Conservation (phyloP, 1,140 invertebrate genomes). For the Drosophila navojoa region DNA sequence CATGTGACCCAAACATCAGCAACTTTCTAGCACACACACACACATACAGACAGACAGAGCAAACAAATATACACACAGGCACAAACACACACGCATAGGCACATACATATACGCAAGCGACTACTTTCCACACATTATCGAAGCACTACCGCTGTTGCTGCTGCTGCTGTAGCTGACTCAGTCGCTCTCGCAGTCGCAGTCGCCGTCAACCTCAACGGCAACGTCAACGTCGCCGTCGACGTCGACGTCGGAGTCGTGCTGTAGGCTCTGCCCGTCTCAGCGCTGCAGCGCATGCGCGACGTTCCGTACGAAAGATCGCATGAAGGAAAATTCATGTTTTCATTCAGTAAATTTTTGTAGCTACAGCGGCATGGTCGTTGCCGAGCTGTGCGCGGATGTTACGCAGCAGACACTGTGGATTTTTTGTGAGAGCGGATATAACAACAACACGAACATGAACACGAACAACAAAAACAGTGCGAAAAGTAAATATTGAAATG, state of each 20-base stretch:
- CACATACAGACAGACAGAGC: slow-evolving; percentile 9
- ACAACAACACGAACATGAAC: slow-evolving; percentile 12
- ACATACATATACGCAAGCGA: slow-evolving; percentile 26
- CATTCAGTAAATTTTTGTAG: slow-evolving; percentile 72
- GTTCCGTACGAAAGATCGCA: slow-evolving; percentile 67
- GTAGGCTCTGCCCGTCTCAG: not conserved
- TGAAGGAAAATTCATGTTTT: slow-evolving; percentile 77
- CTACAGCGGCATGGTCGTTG: slow-evolving; percentile 44
- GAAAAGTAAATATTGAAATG: slow-evolving; percentile 54
- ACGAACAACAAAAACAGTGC: slow-evolving; percentile 42
- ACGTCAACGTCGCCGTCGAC: too few relatives aligned
- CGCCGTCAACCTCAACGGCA: not conserved
- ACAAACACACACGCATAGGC: slow-evolving; percentile 28
- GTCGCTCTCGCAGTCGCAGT: not conserved
- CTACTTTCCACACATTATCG: slow-evolving; percentile 63
- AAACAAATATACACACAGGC: slow-evolving; percentile 20
- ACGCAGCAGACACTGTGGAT: slow-evolving; percentile 9
- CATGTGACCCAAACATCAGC: slow-evolving; percentile 58
- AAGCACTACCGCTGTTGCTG: slow-evolving; percentile 26
- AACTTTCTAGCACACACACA: slow-evolving; percentile 77
- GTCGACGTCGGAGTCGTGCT: not conserved
- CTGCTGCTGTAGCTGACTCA: slow-evolving; percentile 8
- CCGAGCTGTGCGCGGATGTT: slow-evolving; percentile 28
- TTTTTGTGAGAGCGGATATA: slow-evolving; percentile 35
- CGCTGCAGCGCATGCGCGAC: slow-evolving; percentile 36